phyloP scores from a whole-genome alignment of 1,140 invertebrate genomes.

The Charaxes varanes region DNA sequence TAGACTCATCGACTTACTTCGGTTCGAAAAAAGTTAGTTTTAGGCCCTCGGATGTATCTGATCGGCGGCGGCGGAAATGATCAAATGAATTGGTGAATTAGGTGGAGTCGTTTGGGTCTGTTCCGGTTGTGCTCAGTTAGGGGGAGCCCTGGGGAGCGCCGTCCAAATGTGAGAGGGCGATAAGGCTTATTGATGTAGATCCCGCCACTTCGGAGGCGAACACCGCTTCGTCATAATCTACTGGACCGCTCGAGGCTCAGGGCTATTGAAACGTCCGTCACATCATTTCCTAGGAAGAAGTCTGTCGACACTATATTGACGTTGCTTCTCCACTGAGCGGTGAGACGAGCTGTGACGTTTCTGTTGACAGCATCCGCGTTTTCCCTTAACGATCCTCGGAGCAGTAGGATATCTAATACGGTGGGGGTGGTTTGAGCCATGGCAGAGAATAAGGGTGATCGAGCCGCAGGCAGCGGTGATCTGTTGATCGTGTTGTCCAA shows the following conservation, averaged over 20 bases:
- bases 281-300: constrained; percentile 85
- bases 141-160: constrained; percentile 47
- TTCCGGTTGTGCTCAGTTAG: constrained; percentile 22
- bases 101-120: constrained; percentile 23
- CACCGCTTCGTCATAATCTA: constrained; percentile 51
- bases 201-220: constrained; percentile 34
- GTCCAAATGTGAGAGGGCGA: constrained; percentile 12
- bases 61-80: constrained; percentile 7
- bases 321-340: constrained; percentile 77
- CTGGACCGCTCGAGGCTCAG: constrained; percentile 67
- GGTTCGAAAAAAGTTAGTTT: no score
- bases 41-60: not conserved
- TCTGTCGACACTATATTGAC: constrained; percentile 85
- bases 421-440: constrained; percentile 89
- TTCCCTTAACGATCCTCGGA: constrained; percentile 78
- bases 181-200: constrained; percentile 29
- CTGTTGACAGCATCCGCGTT: constrained; percentile 82
- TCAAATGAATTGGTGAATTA: constrained; percentile 34
- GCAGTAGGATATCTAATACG: constrained; percentile 79
- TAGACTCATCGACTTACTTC: no score
- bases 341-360: constrained; percentile 79
- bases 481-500: constrained; percentile 65
- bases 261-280: constrained; percentile 81
- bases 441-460: constrained; percentile 80
- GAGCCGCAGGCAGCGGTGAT: constrained; percentile 51